These are phyloP conservation scores for Strigamia maritima DNA, from an alignment of 2,888 invertebrate species.

Conservation along the genomic window DNA sequence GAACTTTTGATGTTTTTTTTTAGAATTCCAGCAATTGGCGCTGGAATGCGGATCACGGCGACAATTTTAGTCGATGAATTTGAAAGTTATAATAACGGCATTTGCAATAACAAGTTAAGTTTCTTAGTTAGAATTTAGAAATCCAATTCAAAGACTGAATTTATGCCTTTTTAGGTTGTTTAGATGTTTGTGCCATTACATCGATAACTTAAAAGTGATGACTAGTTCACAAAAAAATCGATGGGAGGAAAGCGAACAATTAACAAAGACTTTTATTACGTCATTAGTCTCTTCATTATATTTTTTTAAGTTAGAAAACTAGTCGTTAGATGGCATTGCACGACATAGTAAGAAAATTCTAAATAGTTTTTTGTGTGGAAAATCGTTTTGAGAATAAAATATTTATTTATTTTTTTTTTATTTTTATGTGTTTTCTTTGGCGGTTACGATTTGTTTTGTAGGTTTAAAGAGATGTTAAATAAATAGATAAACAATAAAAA, in stretches of 20 bases:
- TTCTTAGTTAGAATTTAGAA: not conserved
- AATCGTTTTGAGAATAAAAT: not conserved
- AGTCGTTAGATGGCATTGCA: not conserved
- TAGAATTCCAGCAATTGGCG: not conserved
- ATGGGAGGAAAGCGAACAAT: conserved; percentile 9
- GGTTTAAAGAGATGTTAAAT: not conserved
- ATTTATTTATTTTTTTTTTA: not conserved
- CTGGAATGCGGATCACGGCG: not conserved
- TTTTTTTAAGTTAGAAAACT: not conserved
- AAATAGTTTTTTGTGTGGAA: not conserved
- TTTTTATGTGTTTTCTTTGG: not conserved
- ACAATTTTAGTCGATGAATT: not conserved
- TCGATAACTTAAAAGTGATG: conserved; percentile 1
- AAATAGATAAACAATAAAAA: not conserved
- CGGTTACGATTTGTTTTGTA: not conserved
- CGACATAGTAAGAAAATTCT: not conserved
- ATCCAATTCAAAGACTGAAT: not conserved
- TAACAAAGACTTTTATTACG: not conserved
- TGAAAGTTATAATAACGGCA: not conserved
- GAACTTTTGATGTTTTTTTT: too few species aligned
- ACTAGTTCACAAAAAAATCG: conserved; percentile 5
- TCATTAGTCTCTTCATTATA: not conserved
- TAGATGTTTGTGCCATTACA: not conserved
- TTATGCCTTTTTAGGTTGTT: not conserved
- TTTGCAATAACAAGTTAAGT: not conserved